A percentile compares a stretch with the other conserved stretches of the same genome.
phyloP scores from a whole-genome alignment of 2,888 invertebrate genomes.

The Volucella bombylans region DNA sequence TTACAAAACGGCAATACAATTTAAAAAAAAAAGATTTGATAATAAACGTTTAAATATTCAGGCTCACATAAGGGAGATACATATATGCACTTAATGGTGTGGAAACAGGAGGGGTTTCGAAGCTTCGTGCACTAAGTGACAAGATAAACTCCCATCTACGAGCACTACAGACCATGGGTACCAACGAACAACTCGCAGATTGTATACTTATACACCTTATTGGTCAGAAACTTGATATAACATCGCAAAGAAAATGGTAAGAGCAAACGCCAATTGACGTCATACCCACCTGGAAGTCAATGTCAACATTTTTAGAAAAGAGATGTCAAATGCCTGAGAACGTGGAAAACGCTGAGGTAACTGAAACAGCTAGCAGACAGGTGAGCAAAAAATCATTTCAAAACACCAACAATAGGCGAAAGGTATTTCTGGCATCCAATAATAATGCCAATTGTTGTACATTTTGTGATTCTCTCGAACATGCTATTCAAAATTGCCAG shows the following conservation, averaged over 20 bases:
- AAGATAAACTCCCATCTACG: conserved; percentile 29
- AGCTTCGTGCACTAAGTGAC: no score
- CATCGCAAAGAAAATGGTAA: conserved; percentile 49
- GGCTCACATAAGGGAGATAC: conserved; percentile 16
- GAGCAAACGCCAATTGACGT: conserved; percentile 33
- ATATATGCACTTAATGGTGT: conserved; percentile 10
- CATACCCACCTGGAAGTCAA: conserved; percentile 32
- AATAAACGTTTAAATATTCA: conserved; percentile 30
- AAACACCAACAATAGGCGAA: not conserved
- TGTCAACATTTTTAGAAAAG: no score
- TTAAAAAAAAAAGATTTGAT: conserved; percentile 16
- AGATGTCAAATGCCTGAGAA: no score
- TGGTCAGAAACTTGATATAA: conserved; percentile 39
- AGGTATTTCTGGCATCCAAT: not conserved
- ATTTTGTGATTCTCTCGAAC: conserved; percentile 7
- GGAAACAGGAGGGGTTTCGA: no score
- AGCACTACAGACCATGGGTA: conserved; percentile 57
- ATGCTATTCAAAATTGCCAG: conserved; percentile 22
- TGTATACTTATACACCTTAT: conserved; percentile 51
- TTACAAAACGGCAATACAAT: conserved; percentile 9
- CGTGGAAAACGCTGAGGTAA: conserved; percentile 16
- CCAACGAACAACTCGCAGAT: conserved; percentile 46
- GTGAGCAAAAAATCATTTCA: conserved; percentile 13
- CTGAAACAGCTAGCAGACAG: no score
- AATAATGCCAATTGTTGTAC: no score